Percentiles rank a stretch among this genome's conserved stretches.
phyloP scores from a whole-genome alignment of 2,113 vertebrate species.

The Xyliphius kryptos region DNA sequence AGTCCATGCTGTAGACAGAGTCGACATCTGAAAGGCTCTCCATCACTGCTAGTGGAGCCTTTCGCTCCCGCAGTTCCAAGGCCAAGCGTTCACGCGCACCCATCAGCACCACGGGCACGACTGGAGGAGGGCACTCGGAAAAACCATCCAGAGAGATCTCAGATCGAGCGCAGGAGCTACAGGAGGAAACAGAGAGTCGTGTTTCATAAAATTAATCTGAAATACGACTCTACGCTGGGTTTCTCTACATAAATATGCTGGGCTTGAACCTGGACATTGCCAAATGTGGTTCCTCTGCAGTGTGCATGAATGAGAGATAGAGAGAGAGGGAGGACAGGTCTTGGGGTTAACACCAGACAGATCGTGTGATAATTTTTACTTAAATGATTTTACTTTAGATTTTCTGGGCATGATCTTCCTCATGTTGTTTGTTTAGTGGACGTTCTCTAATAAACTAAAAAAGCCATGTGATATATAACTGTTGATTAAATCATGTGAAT shows the following conservation, averaged over 20 bases:
- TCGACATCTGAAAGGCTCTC: constrained; percentile 95
- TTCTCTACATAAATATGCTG: constrained; percentile 51
- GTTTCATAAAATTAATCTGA: too few relatives aligned
- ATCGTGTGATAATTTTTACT: too few relatives aligned
- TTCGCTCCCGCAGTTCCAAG: constrained; percentile 82
- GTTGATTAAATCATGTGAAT: too few relatives aligned
- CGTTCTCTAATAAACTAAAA: too few relatives aligned
- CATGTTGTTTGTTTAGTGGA: too few relatives aligned
- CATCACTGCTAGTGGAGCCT: constrained; percentile 93
- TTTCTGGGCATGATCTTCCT: too few relatives aligned
- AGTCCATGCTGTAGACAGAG: constrained; percentile 94
- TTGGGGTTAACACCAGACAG: constrained; percentile 50
- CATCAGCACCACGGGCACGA: constrained; percentile 86
- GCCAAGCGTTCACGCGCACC: constrained; percentile 86
- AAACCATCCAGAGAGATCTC: constrained; percentile 95
- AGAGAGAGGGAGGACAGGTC: constrained; percentile 54
- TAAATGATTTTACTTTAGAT: too few relatives aligned
- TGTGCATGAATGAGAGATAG: constrained; percentile 52
- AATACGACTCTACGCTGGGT: constrained; percentile 47
- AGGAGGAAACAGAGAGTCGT: constrained; percentile 11
- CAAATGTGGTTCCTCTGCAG: constrained; percentile 55
- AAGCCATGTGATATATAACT: too few relatives aligned
- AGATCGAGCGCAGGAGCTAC: constrained; percentile 91
- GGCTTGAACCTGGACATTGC: constrained; percentile 59
- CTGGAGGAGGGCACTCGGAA: constrained; percentile 84